Conservation (phyloP, 2,888 invertebrate genomes). For the Melipona beecheii region DNA sequence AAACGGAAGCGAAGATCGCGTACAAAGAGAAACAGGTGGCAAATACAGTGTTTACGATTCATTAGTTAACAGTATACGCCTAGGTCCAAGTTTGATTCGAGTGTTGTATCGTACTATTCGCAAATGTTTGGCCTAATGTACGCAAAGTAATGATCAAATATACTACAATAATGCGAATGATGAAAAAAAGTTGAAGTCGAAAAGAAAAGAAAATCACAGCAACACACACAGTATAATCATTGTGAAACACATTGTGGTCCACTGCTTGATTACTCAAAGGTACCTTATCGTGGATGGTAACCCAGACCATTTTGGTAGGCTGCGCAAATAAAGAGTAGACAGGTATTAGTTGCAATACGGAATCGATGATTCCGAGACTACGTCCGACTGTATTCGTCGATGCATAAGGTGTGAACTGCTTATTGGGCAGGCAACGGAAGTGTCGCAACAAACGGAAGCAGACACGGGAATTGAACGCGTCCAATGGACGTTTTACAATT, state of each 20-base stretch:
- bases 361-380: conserved; percentile 39
- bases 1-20: no score
- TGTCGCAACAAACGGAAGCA: conserved; percentile 44
- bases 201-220: conserved; percentile 6
- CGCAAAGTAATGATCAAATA: background rate
- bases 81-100: no score
- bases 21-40: no score
- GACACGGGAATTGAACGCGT: conserved; percentile 37
- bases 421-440: conserved; percentile 40
- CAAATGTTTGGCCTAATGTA: background rate
- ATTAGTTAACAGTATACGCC: no score
- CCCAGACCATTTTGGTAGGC: conserved; percentile 83
- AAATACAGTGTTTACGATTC: no score
- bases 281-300: conserved; percentile 83
- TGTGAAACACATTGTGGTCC: conserved; percentile 17
- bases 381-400: conserved; percentile 38
- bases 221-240: conserved; percentile 16
- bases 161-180: background rate
- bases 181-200: background rate
- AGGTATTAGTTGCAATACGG: conserved; percentile 75
- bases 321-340: conserved; percentile 82
- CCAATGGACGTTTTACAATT: conserved; percentile 6
- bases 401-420: conserved; percentile 31
- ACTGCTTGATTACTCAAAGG: conserved; percentile 21
- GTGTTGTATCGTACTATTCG: background rate